Base-by-base conservation (phyloP, 2,888 invertebrate genomes). In the Eustalomyia histrio region DNA sequence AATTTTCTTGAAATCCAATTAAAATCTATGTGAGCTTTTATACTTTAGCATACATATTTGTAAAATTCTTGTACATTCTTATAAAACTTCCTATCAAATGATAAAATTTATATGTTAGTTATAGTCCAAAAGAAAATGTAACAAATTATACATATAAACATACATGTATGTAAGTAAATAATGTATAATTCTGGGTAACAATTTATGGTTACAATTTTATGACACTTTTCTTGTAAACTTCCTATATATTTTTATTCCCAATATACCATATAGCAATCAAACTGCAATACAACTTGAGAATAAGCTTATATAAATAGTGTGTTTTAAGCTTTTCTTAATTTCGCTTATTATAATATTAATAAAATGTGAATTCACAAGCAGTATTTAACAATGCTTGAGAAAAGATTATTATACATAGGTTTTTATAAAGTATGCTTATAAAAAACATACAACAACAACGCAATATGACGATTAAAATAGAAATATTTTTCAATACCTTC, bases 191-290 rank as follows among this genome's bases (percentile, higher is more conserved):
- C 43, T 58, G 68, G 14, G 63, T 64, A 64, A 80, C 55, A 78
- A 88, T 87, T 88, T 88, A 88, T 87, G 85, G 87, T 86, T 85
- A 86, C 85, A 83, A 85, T 88, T 88, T 88, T 87, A 88, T 86
- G 87, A 87, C 87, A 86, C 87, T 85, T 87, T 87, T 47, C 43
- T 87, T 86, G 86, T 85, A 86, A 85, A 57, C 47, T 33, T 69
- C 9, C 5, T 47, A 35, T 35, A 35, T 35, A 35, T 35, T 35
- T 35, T 24, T 24, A 24, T n/a, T n/a, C n/a, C n/a, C n/a, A n/a
- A n/a, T n/a, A n/a, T n/a, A n/a, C n/a, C n/a, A n/a, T n/a, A n/a
- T n/a, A n/a, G n/a, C n/a, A n/a, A n/a, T n/a, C n/a, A n/a, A n/a
- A n/a, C n/a, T n/a, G n/a, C n/a, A n/a, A n/a, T n/a, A n/a, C n/a